Evolutionary conservation across 1,140 invertebrate genomes (phyloP).

Genomic region (Aporrectodea caliginosa): DNA sequence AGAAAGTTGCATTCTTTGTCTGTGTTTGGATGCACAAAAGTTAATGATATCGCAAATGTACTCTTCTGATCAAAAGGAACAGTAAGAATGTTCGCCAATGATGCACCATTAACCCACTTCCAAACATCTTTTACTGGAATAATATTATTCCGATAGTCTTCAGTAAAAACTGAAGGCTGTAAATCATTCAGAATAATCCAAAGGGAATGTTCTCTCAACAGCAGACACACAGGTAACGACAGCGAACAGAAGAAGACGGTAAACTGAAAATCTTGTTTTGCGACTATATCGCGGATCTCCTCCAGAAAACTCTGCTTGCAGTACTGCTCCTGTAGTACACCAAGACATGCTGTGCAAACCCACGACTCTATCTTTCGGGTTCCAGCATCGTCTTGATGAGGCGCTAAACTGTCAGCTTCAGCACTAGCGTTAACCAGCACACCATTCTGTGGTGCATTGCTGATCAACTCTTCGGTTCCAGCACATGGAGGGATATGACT

Average conservation of each 20-base stretch:
- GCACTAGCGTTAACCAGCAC: not conserved
- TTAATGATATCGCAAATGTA: slow-evolving; percentile 24
- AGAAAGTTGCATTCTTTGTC: slow-evolving; percentile 60
- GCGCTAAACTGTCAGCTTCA: not conserved
- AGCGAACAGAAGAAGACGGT: slow-evolving; percentile 41
- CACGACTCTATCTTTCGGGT: slow-evolving; percentile 1
- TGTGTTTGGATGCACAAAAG: slow-evolving; percentile 46
- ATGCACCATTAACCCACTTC: slow-evolving; percentile 61
- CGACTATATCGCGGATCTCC: slow-evolving; percentile 11
- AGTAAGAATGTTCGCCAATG: slow-evolving; percentile 54
- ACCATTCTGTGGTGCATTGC: not conserved
- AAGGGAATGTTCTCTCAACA: slow-evolving; percentile 40
- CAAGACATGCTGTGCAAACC: slow-evolving; percentile 39
- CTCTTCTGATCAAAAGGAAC: slow-evolving; percentile 54
- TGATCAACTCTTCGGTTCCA: not conserved
- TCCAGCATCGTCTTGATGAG: not conserved
- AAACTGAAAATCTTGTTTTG: slow-evolving; percentile 36
- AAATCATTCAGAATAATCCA: slow-evolving; percentile 37
- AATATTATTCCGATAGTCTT: slow-evolving; percentile 42
- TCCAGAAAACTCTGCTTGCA: slow-evolving; percentile 27
- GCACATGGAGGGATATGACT: not conserved
- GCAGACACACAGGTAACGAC: slow-evolving; percentile 42
- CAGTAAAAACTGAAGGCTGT: slow-evolving; percentile 10
- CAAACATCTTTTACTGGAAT: slow-evolving; percentile 64
- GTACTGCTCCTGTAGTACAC: slow-evolving; percentile 39